These are phyloP conservation scores for Limonius californicus DNA, from an alignment of 1,140 invertebrate species.

Conservation along the genomic window DNA sequence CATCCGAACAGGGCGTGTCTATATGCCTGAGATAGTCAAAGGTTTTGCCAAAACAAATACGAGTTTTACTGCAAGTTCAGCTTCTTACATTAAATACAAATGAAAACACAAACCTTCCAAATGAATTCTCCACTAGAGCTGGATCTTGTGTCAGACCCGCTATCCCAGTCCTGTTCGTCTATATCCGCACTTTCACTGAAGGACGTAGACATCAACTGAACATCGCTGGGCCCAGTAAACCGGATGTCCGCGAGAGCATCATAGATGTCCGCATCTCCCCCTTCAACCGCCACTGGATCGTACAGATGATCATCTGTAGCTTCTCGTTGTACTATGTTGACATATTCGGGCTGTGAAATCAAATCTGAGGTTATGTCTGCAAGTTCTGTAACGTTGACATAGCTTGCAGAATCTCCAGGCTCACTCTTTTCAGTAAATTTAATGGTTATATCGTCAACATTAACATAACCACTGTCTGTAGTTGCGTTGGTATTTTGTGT, in stretches of 20 bases:
- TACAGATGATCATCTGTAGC: conserved; percentile 3
- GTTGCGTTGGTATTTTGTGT: too few relatives aligned
- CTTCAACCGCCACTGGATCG: background rate
- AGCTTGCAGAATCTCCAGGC: too few relatives aligned
- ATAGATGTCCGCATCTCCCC: conserved; percentile 29
- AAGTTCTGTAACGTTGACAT: too few relatives aligned
- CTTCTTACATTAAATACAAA: too few relatives aligned
- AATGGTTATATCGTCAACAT: too few relatives aligned
- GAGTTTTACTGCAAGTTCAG: too few relatives aligned
- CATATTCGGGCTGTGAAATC: conserved; percentile 8
- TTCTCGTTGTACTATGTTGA: conserved; percentile 10
- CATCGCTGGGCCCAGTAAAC: conserved; percentile 43
- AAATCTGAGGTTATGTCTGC: too few relatives aligned
- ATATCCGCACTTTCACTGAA: conserved; percentile 45
- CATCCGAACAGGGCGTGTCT: too few relatives aligned
- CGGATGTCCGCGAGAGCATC: conserved; percentile 44
- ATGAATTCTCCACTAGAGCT: conserved; percentile 72
- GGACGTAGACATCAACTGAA: conserved; percentile 45
- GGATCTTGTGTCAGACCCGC: conserved; percentile 54
- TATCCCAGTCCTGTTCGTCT: conserved; percentile 55
- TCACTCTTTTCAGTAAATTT: too few relatives aligned
- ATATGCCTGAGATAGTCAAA: too few relatives aligned
- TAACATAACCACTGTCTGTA: too few relatives aligned
- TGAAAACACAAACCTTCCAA: conserved; percentile 65
- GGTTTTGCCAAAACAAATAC: too few relatives aligned